These are phyloP conservation scores for Cnemophilus loriae DNA, from an alignment of 2,113 vertebrate genomes.

Conservation along the genomic window DNA sequence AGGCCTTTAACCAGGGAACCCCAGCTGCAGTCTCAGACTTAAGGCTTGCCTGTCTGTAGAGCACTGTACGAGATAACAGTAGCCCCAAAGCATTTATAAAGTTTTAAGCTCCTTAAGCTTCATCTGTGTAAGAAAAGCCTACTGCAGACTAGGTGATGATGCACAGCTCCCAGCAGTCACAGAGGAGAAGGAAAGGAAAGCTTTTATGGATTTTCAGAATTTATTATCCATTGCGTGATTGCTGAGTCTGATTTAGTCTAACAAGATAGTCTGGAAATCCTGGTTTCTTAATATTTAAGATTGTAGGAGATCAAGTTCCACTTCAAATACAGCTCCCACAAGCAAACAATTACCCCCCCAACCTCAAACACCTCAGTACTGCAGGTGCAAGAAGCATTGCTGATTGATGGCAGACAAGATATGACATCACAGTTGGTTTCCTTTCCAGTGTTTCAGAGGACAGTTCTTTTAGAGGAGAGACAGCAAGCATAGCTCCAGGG, in stretches of 20 bases:
- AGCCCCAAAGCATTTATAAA: not conserved
- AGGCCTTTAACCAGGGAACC: not conserved
- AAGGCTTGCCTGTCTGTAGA: not conserved
- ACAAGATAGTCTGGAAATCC: not conserved
- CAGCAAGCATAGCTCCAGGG: not conserved
- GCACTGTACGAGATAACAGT: not conserved
- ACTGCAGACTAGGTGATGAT: not conserved
- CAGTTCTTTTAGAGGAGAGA: not conserved
- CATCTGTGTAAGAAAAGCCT: not conserved
- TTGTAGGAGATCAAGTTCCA: not conserved
- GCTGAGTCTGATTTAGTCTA: not conserved
- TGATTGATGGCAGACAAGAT: not conserved
- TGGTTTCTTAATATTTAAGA: not conserved
- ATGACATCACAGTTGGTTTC: not conserved
- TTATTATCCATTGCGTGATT: not conserved
- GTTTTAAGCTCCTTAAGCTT: conserved; percentile 32
- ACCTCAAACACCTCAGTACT: not conserved
- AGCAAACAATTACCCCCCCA: not conserved
- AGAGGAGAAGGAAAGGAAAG: not conserved
- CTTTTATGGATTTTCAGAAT: not conserved
- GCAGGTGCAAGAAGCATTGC: not conserved
- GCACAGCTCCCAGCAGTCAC: not conserved
- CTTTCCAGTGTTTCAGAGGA: conserved; percentile 3
- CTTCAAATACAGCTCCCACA: not conserved
- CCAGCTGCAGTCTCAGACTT: not conserved